A percentile compares a stretch with the other conserved stretches of the same genome.
Conservation (phyloP, 2,113 vertebrate species). For the Tachuris rubrigastra region DNA sequence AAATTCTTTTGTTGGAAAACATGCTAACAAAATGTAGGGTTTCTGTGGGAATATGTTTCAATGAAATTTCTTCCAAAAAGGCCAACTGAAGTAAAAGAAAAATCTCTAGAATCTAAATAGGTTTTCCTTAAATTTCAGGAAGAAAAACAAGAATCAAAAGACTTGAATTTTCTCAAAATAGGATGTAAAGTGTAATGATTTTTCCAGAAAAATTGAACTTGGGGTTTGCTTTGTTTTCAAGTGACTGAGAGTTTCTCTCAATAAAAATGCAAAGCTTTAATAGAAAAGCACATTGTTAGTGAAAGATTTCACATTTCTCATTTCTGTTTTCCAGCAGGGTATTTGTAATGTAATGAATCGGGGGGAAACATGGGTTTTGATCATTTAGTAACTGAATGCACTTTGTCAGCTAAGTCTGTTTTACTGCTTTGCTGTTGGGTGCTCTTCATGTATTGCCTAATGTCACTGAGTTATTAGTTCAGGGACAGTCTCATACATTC, state of each 20-base stretch:
- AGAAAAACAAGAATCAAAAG: neutral
- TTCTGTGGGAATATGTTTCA: neutral
- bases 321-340: neutral
- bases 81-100: neutral
- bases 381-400: neutral
- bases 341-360: neutral
- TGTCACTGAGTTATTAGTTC: neutral
- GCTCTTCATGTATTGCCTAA: neutral
- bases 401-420: neutral
- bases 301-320: neutral
- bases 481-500: neutral
- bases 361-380: neutral
- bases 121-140: neutral
- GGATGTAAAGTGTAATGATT: neutral
- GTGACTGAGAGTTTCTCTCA: neutral
- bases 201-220: neutral
- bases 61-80: neutral
- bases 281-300: neutral
- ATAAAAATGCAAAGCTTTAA: neutral
- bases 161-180: neutral
- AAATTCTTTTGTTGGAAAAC: neutral
- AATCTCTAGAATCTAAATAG: neutral
- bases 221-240: neutral
- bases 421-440: neutral
- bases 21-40: neutral